Percentiles rank a stretch among this genome's conserved stretches.
Evolutionary conservation across 2,113 vertebrate genomes (phyloP).

Genomic region (Rhodinocichla rosea): DNA sequence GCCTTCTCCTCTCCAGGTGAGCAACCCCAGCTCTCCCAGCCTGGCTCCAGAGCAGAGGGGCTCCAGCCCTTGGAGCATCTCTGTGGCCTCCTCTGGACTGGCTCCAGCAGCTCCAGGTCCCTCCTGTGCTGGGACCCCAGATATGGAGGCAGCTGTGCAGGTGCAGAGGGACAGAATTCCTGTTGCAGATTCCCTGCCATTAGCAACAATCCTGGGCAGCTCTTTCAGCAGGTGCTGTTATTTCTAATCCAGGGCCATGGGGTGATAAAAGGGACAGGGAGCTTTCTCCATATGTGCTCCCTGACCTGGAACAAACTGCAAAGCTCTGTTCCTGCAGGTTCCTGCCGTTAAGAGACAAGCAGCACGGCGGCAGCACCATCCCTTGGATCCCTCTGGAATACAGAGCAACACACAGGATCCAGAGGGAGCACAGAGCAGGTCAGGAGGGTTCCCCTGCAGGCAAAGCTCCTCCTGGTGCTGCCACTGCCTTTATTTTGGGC

Average conservation of each 20-base stretch:
- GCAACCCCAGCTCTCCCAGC: not conserved
- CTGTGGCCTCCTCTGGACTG: rapidly evolving
- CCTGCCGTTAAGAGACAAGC: not conserved
- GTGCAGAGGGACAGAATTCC: not conserved
- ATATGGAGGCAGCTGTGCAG: not conserved
- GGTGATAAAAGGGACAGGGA: not conserved
- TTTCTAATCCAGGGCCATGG: not conserved
- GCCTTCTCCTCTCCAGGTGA: not conserved
- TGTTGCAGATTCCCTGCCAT: not conserved
- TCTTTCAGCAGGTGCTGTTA: not conserved
- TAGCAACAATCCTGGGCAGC: not conserved
- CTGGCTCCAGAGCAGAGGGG: not conserved
- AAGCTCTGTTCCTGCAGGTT: not conserved
- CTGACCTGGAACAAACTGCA: not conserved
- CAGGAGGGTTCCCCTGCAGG: not conserved
- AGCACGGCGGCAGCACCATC: not conserved
- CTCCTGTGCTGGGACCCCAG: not conserved
- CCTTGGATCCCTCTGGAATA: not conserved
- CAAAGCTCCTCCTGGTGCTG: not conserved
- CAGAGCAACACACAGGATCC: rapidly evolving
- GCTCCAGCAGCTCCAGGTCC: not conserved
- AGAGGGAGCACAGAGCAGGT: not conserved
- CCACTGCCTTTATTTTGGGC: not conserved
- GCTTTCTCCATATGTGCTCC: not conserved
- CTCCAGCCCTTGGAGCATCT: not conserved